Evolutionary conservation across 2,113 vertebrate genomes (phyloP).

Genomic region (Sorex araneus): DNA sequence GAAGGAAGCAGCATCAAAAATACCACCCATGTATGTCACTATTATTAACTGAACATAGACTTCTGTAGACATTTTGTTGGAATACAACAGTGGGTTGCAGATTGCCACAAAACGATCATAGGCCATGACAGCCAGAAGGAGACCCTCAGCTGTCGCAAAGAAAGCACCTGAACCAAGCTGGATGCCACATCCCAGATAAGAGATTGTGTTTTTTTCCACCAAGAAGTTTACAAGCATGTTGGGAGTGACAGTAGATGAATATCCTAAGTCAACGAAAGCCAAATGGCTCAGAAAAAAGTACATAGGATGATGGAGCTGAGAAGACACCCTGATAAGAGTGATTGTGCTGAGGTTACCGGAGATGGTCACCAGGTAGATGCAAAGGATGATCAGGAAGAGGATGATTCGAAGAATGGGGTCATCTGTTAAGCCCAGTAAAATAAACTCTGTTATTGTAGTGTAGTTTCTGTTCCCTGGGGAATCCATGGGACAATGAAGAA

Average conservation of each 20-base stretch:
- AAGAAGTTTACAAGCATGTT: slow-evolving; percentile 20
- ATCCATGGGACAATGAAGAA: not conserved
- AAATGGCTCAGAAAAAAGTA: slow-evolving; percentile 55
- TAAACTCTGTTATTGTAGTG: slow-evolving; percentile 21
- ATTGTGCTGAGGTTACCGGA: slow-evolving; percentile 72
- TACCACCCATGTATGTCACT: not conserved
- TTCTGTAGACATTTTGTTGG: slow-evolving; percentile 50
- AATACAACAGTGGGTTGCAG: slow-evolving; percentile 62
- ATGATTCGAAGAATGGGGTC: slow-evolving; percentile 34
- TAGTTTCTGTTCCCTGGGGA: not conserved
- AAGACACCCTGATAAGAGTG: slow-evolving; percentile 62
- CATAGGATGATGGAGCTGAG: slow-evolving; percentile 65
- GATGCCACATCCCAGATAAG: not conserved
- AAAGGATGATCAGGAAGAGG: slow-evolving; percentile 71
- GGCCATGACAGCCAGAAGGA: slow-evolving; percentile 64
- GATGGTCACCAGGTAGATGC: slow-evolving; percentile 59
- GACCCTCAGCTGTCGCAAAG: slow-evolving; percentile 52
- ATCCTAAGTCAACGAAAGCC: slow-evolving; percentile 64
- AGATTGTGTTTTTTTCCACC: not conserved
- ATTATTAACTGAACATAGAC: slow-evolving; percentile 36
- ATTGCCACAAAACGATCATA: slow-evolving; percentile 61
- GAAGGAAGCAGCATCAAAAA: not conserved
- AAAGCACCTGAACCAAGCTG: slow-evolving; percentile 44
- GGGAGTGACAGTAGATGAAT: slow-evolving; percentile 4
- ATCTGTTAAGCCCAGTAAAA: slow-evolving; percentile 73